Evolutionary conservation across 2,888 invertebrate species (phyloP), one percentile per base, ranked within the genome.

Genomic region (Diadegma fenestrale): DNA sequence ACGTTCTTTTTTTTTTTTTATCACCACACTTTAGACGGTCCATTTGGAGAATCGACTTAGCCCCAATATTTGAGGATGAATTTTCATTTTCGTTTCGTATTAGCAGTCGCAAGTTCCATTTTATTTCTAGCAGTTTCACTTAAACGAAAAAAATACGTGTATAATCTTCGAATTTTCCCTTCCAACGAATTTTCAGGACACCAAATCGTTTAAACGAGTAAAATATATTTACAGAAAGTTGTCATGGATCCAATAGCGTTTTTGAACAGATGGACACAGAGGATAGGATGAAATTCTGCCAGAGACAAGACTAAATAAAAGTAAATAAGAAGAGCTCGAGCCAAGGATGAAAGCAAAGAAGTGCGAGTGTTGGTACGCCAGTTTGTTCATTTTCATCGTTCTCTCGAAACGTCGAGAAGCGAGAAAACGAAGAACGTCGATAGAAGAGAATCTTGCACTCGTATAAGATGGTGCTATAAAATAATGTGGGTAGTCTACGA

Each of bases 401-500:
- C 33, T 26, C 45, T 43, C 54, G 72, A 58, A 54, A 58, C 45
- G 17, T 54, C 51, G 41, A 43, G 43, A 43, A 71, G 58, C 69
- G 61, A 79, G 66, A 66, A 80, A 54, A 73, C 51, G 19, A 64
- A 54, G 43, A 80, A 73, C 33, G 58, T 33, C 66, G 66, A 80
- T 80, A n/a, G 73, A 51, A 41, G 63, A 80, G 72, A 30, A 19
- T 33, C 80, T 73, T 33, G 64, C 41, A 22, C 75, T 69, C 22
- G 63, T 45, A 45, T 51, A 64, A 71, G 64, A 80, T 66, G 64
- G 64, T 51, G 37, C 73, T 51, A 66, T 73, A 80, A 73, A 73
- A 80, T 73, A 72, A 73, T 58, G 66, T 54, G 80, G 80, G 80
- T 73, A 66, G 51, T 33, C 54, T 54, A 30, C 73, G 73, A 80